These are phyloP conservation scores for Eurystomus gularis DNA, from an alignment of 2,113 vertebrate species.

Conservation along the genomic window DNA sequence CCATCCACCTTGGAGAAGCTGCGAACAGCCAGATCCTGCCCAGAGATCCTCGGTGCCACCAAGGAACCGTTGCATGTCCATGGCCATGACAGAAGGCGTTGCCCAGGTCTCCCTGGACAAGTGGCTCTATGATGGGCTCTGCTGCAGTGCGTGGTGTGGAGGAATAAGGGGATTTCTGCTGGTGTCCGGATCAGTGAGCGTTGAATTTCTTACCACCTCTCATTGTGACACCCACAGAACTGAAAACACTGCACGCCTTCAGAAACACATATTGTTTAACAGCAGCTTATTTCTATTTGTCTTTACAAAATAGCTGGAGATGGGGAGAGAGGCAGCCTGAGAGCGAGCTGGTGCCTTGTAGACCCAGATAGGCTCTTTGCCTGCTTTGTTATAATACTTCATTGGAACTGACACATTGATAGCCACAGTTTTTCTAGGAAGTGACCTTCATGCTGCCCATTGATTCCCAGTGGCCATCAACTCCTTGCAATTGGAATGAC, in stretches of 20 bases:
- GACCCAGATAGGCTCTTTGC: conserved; percentile 69
- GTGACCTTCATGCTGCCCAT: conserved; percentile 84
- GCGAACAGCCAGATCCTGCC: neutral
- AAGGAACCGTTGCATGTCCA: too few relatives aligned
- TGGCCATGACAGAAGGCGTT: neutral
- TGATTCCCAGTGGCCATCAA: conserved; percentile 83
- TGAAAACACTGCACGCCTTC: neutral
- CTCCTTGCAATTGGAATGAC: conserved; percentile 80
- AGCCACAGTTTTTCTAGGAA: conserved; percentile 84
- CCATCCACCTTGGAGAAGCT: neutral
- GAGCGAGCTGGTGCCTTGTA: neutral
- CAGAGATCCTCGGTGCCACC: fast-evolving
- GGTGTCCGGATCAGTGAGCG: neutral
- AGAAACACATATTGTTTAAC: neutral
- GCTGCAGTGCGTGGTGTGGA: neutral
- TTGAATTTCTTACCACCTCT: neutral
- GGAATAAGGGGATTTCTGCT: neutral
- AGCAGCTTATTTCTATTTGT: conserved; percentile 37
- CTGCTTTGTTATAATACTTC: conserved; percentile 81
- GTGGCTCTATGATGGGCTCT: fast-evolving
- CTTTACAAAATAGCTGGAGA: neutral
- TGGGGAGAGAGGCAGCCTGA: neutral
- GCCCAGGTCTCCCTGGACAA: neutral
- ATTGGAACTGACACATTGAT: conserved; percentile 86
- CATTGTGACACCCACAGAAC: neutral